Percentiles rank a stretch among this genome's conserved stretches.
These are phyloP conservation scores for Lutjanus erythropterus DNA, from an alignment of 2,113 vertebrate genomes.

Conservation along the genomic window DNA sequence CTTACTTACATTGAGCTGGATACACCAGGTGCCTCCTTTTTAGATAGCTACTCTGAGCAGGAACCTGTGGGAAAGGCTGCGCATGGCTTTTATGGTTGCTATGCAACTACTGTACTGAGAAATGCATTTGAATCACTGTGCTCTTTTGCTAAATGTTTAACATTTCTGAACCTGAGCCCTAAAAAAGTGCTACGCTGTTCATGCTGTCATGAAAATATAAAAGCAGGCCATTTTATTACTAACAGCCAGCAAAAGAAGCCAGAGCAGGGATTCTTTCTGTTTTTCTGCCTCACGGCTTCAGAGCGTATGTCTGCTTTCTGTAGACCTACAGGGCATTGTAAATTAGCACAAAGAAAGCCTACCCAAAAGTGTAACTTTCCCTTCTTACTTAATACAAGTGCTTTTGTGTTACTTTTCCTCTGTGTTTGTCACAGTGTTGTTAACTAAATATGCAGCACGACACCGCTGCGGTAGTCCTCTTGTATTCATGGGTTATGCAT, in stretches of 20 bases:
- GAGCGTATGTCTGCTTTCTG: slow-evolving; percentile 12
- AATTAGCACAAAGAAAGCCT: slow-evolving; percentile 4
- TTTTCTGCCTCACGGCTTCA: slow-evolving; percentile 15
- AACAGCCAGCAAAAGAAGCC: neutral
- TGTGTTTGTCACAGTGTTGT: slow-evolving; percentile 14
- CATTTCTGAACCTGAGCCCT: slow-evolving; percentile 35
- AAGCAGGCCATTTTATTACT: slow-evolving; percentile 16
- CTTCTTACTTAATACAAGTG: slow-evolving; percentile 9
- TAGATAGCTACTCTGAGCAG: slow-evolving; percentile 12
- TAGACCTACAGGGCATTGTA: slow-evolving; percentile 6
- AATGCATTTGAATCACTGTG: slow-evolving; percentile 20
- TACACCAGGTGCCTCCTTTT: slow-evolving; percentile 26
- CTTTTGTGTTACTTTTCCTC: neutral
- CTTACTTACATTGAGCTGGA: slow-evolving; percentile 37
- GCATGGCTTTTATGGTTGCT: slow-evolving; percentile 47
- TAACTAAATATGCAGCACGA: slow-evolving; percentile 34
- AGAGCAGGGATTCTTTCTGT: neutral
- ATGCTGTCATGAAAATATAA: slow-evolving; percentile 41
- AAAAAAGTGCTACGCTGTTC: slow-evolving; percentile 35
- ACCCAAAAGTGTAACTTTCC: neutral
- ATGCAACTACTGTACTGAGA: slow-evolving; percentile 49
- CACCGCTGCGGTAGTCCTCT: slow-evolving; percentile 24
- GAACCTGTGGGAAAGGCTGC: slow-evolving; percentile 21
- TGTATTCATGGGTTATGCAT: slow-evolving; percentile 22
- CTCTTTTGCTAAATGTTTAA: slow-evolving; percentile 37